Base-by-base conservation (phyloP, 1,140 invertebrate species). In the Ylistrum balloti region DNA sequence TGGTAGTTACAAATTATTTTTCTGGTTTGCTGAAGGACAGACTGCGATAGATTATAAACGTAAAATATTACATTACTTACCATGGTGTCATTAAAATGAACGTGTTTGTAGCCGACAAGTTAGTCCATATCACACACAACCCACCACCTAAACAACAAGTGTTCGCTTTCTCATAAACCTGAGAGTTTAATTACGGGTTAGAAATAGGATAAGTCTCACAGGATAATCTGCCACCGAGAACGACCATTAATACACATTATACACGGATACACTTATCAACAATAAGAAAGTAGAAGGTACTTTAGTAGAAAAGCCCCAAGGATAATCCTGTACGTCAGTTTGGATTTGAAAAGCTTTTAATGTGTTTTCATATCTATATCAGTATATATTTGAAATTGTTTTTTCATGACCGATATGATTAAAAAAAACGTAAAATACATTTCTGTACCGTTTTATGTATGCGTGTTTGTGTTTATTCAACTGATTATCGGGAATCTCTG, bases 201-300 rank as follows among this genome's bases (percentile, higher is more conserved):
- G 22, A 74, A 74, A 5, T 74, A 9, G n/a, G 0, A 9, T 74
- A 17, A 74, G 7, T n/a, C n/a, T 28, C n/a, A 17, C 1, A 17
- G 56, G 56, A 74, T 74, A 28, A 74, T 28, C n/a, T 56, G 3
- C 56, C 7, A 2, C 0, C 13, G 22, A 7, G n/a, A 45, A 1
- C n/a, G 56, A 74, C 13, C 56, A 28, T 5, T 74, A 74, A 74
- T 74, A 74, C 56, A 74, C 56, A 74, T n/a, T 74, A 74, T n/a
- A 74, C 1, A 28, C 5, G 11, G 22, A 17, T 28, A 74, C 5
- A 5, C 3, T 28, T 74, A 28, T 1, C 28, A 74, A 28, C 56
- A 74, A 74, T 7, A 74, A n/a, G 0, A 74, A 74, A 74, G 5
- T 17, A 28, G 35, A 45, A 45, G 56, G 45, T 56, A 56, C n/a